Evolutionary conservation across 1,140 invertebrate species (phyloP).

Genomic region (Camponotus floridanus): DNA sequence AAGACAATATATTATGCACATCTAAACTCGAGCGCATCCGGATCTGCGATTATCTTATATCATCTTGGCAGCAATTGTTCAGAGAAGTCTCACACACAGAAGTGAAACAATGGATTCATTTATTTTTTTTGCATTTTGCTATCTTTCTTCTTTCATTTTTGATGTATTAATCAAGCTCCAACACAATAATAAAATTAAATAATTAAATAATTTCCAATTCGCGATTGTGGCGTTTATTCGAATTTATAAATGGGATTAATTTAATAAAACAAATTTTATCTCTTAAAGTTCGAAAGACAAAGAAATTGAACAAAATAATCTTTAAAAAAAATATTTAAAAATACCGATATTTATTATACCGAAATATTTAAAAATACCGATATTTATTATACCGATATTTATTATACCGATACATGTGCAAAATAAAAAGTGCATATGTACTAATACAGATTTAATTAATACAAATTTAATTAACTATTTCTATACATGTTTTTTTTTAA

Average conservation of each 20-base stretch:
- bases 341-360: not conserved
- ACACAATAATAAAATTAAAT: not conserved
- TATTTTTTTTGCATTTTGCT: not conserved
- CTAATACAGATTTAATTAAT: too few species aligned
- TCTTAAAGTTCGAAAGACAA: not conserved
- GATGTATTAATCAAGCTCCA: not conserved
- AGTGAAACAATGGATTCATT: slow-evolving; percentile 14
- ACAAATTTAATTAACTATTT: too few species aligned
- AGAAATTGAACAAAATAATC: not conserved
- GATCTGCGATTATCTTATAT: slow-evolving; percentile 25
- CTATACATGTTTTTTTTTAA: too few species aligned
- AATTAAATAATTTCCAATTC: not conserved
- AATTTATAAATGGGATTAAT: not conserved
- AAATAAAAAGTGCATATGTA: too few species aligned
- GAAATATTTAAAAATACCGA: not conserved
- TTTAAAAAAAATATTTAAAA: not conserved
- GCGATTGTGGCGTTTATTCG: not conserved
- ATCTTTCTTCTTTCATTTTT: not conserved
- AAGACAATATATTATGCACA: slow-evolving; percentile 26
- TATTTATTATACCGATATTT: too few species aligned
- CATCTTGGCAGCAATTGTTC: not conserved
- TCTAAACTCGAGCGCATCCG: not conserved
- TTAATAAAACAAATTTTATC: not conserved
- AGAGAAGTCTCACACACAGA: not conserved
- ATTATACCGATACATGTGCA: too few species aligned